Evolutionary conservation across 2,113 vertebrate genomes (phyloP).

Genomic region (Globicephala melas): DNA sequence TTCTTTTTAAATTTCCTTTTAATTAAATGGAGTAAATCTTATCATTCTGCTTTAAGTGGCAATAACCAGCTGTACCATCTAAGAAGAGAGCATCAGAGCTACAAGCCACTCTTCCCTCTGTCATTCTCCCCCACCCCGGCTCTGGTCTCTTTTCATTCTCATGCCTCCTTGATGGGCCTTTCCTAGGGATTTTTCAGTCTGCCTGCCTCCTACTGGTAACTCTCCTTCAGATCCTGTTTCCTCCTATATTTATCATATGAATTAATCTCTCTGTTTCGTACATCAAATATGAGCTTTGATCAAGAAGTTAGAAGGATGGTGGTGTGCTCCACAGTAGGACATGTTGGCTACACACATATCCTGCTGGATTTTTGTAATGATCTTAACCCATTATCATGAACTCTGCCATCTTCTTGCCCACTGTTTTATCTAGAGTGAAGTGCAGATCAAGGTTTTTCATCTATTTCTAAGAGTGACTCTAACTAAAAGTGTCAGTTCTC

Average conservation of each 20-base stretch:
- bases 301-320: no score
- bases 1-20: slow-evolving; percentile 2
- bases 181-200: not conserved
- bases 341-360: rapidly evolving
- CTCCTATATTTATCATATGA: not conserved
- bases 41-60: not conserved
- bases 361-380: not conserved
- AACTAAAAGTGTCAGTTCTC: not conserved
- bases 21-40: not conserved
- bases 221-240: not conserved
- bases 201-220: not conserved
- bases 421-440: not conserved
- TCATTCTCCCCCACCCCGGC: no score
- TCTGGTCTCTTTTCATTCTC: not conserved
- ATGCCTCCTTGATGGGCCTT: not conserved
- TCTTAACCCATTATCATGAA: not conserved
- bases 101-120: not conserved
- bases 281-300: not conserved
- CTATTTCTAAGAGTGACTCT: not conserved
- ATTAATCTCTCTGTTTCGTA: not conserved
- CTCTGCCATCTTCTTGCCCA: not conserved
- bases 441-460: not conserved
- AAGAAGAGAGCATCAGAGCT: no score
- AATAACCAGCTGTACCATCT: not conserved
- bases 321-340: not conserved